Base-by-base conservation (phyloP, 2,797 vertebrate species). In the Sebastes aleutianus region DNA sequence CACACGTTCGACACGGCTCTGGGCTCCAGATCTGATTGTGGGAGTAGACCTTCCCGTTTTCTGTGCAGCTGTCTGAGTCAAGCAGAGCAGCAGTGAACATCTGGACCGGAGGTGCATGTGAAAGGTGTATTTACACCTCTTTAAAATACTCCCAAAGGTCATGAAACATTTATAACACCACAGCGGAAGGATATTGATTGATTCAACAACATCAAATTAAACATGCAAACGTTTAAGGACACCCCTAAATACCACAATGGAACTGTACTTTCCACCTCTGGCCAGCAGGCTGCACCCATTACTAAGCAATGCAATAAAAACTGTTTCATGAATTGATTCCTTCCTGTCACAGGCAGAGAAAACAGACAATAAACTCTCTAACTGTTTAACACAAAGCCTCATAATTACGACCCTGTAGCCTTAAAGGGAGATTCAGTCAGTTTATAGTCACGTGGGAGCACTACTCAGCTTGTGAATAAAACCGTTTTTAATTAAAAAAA, bases 21-120 rank as follows among this genome's bases (percentile, higher is more conserved):
- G 87, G 87, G 58, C 59, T 86, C 89, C 86, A 88, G 27, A 79
- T 78, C 68, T 88, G 68, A 76, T 84, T 39, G 84, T 88, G 75
- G 80, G 64, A 70, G 71, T 77, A 79, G 71, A 85, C 36, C 6
- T 32, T 63, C 18, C 47, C 47, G 47, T 53, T 53, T 9, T 74
- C 82, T 31, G 47, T 16, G 62, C 89, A 90, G 78, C 84, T 53
- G 47, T 53, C 47, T 53, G 47, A 53, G 47, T 85, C 83, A 78
- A 85, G 74, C 70, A 81, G 43, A 83, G 83, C 70, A 76, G 70
- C 70, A 66, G 16, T 69, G 31, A 70, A 50, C 58, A 82, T 79
- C 31, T 74, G 72, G 70, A 65, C 27, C 36, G 5, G 47, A 36
- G 47, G 34, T 29, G 43, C 47, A 64, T n/a, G 27, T 20, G 18